Evolutionary conservation across 2,888 invertebrate species (phyloP), one percentile per base, ranked within the genome.

Genomic region (Dryadula phaetusa): DNA sequence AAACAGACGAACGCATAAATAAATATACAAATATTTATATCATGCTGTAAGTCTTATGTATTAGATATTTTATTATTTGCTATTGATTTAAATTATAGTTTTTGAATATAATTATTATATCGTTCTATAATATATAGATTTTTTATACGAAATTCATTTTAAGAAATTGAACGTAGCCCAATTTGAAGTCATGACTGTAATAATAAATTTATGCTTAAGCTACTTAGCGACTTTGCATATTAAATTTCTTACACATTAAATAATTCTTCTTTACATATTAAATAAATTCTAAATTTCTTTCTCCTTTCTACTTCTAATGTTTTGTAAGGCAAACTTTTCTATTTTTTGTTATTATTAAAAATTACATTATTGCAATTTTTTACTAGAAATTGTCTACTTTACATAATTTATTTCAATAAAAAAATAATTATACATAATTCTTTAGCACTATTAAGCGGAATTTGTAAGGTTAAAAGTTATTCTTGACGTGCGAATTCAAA

Each of bases 401-500:
- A 8, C 32, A 32, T 32, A 3, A 8, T 7, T 32, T 32, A 32
- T n/a, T n/a, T n/a, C n/a, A n/a, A n/a, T n/a, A n/a, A n/a, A n/a
- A n/a, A 42, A 8, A 44, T 25, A 47, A 10, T 10, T 20, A 46
- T 1, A 14, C 22, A 22, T 22, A 6, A 2, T n/a, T 25, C 0
- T n/a, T 49, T 25, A 25, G n/a, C 25, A 25, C n/a, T 8, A 25
- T 20, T 49, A n/a, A 25, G 49, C 14, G n/a, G 25, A 49, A 25
- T 49, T 28, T n/a, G n/a, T 28, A 52, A 52, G 28, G 49, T 52
- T 28, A 52, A 28, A 28, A 28, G 16, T 1, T 28, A 25, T 22
- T n/a, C 22, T 42, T n/a, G 49, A 49, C 10, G 49, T n/a, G 49
- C 28, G n/a, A 49, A n/a, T 49, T 49, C 16, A 49, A 16, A 49